Evolutionary conservation across 2,888 invertebrate species (phyloP).

Genomic region (Morinoia aosen): DNA sequence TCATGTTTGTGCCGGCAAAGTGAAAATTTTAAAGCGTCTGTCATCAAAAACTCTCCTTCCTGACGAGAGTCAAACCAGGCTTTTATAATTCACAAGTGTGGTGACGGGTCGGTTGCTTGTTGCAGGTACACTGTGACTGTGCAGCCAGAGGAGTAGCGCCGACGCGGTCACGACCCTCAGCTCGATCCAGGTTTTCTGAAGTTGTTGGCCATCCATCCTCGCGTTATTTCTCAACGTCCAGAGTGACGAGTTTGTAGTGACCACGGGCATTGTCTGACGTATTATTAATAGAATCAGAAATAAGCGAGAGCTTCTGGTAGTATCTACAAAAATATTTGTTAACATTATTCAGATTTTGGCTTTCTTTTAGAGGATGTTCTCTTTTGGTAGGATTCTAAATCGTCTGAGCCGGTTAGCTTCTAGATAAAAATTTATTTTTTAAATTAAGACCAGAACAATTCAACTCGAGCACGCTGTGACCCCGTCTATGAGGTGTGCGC

Average conservation of each 20-base stretch:
- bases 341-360: background rate
- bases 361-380: too few species aligned
- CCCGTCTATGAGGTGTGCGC: too few species aligned
- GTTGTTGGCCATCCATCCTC: background rate
- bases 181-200: background rate
- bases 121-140: constrained; percentile 60
- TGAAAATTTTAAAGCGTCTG: background rate
- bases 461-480: too few species aligned
- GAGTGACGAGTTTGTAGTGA: background rate
- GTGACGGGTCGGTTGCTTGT: background rate
- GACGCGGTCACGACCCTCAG: background rate
- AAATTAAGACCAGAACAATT: too few species aligned
- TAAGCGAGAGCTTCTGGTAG: background rate
- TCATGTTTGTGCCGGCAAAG: background rate
- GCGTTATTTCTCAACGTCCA: background rate
- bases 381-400: too few species aligned
- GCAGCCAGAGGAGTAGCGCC: constrained; percentile 60
- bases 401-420: too few species aligned
- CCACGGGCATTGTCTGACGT: too few species aligned
- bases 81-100: background rate
- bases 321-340: background rate
- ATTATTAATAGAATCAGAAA: too few species aligned
- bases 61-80: background rate
- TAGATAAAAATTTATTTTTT: too few species aligned
- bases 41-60: background rate